Base-by-base conservation (phyloP, 2,888 invertebrate genomes). In the Euclidia mi region DNA sequence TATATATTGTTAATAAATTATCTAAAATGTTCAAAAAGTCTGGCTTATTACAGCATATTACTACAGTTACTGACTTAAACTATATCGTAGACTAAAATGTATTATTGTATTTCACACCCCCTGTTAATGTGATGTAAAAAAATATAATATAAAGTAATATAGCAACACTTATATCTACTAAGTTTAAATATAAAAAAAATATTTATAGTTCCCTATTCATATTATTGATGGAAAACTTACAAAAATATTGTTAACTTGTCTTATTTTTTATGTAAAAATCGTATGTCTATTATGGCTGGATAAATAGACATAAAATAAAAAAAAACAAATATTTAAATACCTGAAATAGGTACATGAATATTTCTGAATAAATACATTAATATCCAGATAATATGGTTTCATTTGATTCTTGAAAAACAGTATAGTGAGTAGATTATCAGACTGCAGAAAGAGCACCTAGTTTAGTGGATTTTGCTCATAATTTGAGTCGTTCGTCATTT, bases 201-300 rank as follows among this genome's bases (percentile, higher is more conserved):
- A 32, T 3, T 11, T 12, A 34, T 34, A 34, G 10, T 29, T 7
- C 2, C 34, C 34, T 14, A 6, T 9, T 7, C 9, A 14, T 34
- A 25, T 25, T 6, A 25, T 34, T 9, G 34, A 3, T 14, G 14
- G 6, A 34, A 14, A 34, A 14, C 1, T 4, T 32, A 32, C 11
- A 25, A 25, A 25, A 2, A 25, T 25, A 34, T 32, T 32, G 11
- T 32, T 32, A 12, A 25, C 1, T 6, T 25, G 7, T 6, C 7
- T 6, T 25, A 25, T 25, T 25, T 45, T 37, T 4, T n/a, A n/a
- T n/a, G n/a, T n/a, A 18, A 25, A 52, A 66, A 63, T 71, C 78
- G 77, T 80, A 69, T 74, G 76, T 79, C 81, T 80, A 69, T 64
- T 71, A 70, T 53, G 86, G 86, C 86, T 86, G 86, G 86, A 80